Evolutionary conservation across 2,888 invertebrate species (phyloP), one percentile per base, ranked within the genome.

Genomic region (Tipula helvola): DNA sequence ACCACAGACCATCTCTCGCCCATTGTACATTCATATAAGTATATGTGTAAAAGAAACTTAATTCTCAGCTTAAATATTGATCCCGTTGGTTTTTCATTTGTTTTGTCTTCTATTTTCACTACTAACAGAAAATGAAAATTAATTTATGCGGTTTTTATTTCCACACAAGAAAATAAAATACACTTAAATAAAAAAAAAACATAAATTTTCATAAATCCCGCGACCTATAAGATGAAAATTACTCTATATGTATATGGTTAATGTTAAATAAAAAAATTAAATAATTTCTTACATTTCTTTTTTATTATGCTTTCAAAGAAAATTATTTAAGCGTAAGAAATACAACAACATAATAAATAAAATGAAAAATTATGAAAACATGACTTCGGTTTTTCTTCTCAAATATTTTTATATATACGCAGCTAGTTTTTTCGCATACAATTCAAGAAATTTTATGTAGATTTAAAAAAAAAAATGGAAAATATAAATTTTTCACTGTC

Each of bases 301-400:
- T 71, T 71, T 71, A 28, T 28, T 71, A 71, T 71, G 71, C 71
- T 71, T 71, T 71, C 71, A 71, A 71, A 71, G 71, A 18, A 71
- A 71, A 71, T 28, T 71, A 71, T 71, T 71, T 71, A 71, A 71
- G 71, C 71, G 71, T 71, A 71, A 71, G 10, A 71, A 71, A 71
- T 71, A 71, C 71, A 71, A 71, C 71, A 71, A 71, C 71, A 71
- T 28, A 71, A 71, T 71, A 71, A 71, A 28, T 71, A 71, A 71
- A 71, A 71, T 71, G 71, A 71, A 71, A 71, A 71, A 71, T 71
- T 71, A 71, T 71, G 71, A 71, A 71, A 71, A 71, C 71, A 71
- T 71, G 71, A 71, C 71, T 71, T 71, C 28, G 71, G 71, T 71
- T 71, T 71, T 52, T 71, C 7, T 28, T 71, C 71, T 71, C 3